Evolutionary conservation across 2,888 invertebrate genomes (phyloP).

Genomic region (Xestoiulus laeticollis): DNA sequence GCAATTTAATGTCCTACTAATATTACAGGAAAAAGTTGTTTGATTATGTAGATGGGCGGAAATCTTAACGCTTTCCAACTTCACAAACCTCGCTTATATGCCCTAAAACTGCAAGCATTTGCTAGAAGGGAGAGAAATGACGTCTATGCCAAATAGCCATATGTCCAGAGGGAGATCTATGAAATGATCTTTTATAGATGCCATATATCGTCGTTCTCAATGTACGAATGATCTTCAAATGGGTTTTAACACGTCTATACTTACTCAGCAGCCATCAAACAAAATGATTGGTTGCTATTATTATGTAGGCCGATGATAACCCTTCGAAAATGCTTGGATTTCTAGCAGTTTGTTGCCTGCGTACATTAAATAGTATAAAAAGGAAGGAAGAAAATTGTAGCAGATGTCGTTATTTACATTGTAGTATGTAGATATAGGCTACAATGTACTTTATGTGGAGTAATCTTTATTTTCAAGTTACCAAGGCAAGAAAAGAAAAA

Average conservation of each 20-base stretch:
- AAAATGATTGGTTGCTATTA: conserved; percentile 29
- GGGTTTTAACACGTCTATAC: conserved; percentile 22
- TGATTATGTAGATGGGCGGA: conserved; percentile 37
- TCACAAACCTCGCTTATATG: background rate
- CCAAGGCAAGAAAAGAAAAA: too few relatives aligned
- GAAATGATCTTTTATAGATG: conserved; percentile 29
- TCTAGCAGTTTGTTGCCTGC: background rate
- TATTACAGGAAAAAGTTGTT: conserved; percentile 15
- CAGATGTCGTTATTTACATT: too few relatives aligned
- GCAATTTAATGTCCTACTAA: conserved; percentile 11
- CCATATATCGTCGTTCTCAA: conserved; percentile 29
- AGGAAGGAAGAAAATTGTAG: too few relatives aligned
- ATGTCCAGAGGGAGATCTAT: conserved; percentile 34
- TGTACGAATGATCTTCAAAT: conserved; percentile 28
- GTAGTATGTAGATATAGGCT: too few relatives aligned
- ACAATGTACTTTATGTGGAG: too few relatives aligned
- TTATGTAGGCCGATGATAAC: conserved; percentile 6
- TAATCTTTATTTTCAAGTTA: too few relatives aligned
- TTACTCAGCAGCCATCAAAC: conserved; percentile 21
- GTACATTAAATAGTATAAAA: too few relatives aligned
- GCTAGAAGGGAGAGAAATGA: conserved; percentile 4
- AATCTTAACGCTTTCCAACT: conserved; percentile 17
- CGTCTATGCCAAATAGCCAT: conserved; percentile 21
- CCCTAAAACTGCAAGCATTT: background rate
- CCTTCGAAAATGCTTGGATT: background rate